Evolutionary conservation across 2,113 vertebrate species (phyloP).

Genomic region (Sarotherodon lohbergeri): DNA sequence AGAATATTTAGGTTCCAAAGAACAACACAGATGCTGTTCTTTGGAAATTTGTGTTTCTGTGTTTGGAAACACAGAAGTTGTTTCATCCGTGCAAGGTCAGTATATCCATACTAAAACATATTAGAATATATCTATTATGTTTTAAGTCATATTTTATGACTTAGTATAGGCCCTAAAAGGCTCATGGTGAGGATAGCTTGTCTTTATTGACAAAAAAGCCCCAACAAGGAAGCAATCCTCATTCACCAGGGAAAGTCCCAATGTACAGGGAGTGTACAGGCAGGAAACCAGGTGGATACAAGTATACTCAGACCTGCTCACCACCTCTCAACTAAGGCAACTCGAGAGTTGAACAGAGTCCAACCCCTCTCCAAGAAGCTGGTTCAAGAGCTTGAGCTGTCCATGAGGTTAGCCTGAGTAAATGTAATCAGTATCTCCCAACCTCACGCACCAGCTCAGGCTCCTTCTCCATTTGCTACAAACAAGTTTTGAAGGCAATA

Average conservation of each 20-base stretch:
- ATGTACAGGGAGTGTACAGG: neutral
- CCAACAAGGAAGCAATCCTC: neutral
- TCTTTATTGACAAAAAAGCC: neutral
- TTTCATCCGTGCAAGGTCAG: neutral
- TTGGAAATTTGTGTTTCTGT: neutral
- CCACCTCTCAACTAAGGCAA: neutral
- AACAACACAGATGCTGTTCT: neutral
- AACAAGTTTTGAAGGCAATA: neutral
- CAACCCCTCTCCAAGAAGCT: neutral
- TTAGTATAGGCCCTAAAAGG: neutral
- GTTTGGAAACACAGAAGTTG: neutral
- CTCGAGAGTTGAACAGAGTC: neutral
- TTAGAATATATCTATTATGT: neutral
- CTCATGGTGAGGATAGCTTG: neutral
- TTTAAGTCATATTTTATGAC: neutral
- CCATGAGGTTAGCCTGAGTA: rapidly evolving
- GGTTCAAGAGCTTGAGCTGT: neutral
- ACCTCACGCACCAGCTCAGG: neutral
- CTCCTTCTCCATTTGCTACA: neutral
- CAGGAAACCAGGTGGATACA: neutral
- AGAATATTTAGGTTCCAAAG: neutral
- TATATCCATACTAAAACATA: rapidly evolving
- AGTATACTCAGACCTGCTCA: neutral
- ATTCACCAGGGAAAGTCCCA: neutral
- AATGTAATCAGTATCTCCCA: neutral